Conservation (phyloP, 2,797 vertebrate genomes). For the Semotilus atromaculatus region DNA sequence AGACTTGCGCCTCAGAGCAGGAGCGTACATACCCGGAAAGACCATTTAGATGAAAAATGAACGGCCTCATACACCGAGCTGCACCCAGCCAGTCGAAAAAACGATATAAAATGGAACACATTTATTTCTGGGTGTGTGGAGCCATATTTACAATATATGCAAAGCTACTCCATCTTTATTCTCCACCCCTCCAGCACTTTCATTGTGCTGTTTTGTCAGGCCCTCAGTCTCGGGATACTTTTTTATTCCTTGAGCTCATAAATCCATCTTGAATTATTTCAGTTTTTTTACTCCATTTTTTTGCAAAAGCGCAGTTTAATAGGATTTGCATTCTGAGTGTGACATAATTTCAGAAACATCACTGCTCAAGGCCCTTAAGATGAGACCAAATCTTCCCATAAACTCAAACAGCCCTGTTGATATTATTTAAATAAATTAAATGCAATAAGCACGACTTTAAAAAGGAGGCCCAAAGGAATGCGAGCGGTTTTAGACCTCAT, state of each 20-base stretch:
- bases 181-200: conserved; percentile 33
- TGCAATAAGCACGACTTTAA: conserved; percentile 54
- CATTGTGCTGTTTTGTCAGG: conserved; percentile 54
- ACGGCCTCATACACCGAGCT: conserved; percentile 31
- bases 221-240: conserved; percentile 16
- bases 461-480: conserved; percentile 46
- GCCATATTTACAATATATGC: conserved; percentile 44
- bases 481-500: conserved; percentile 50
- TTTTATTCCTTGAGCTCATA: conserved; percentile 39
- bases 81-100: conserved; percentile 48
- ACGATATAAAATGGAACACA: conserved; percentile 40
- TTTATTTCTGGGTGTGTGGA: conserved; percentile 47
- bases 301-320: conserved; percentile 35
- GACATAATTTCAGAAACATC: conserved; percentile 46
- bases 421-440: conserved; percentile 59
- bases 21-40: conserved; percentile 51
- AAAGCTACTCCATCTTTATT: conserved; percentile 44
- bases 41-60: conserved; percentile 63
- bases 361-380: conserved; percentile 50
- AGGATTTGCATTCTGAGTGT: conserved; percentile 42
- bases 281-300: conserved; percentile 15
- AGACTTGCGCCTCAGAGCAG: conserved; percentile 43
- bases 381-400: conserved; percentile 46
- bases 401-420: conserved; percentile 56
- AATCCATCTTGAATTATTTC: conserved; percentile 33